Conservation (phyloP, 37 sponge, comb jelly and placozoan genomes). For the Lycopodina hypogea region DNA sequence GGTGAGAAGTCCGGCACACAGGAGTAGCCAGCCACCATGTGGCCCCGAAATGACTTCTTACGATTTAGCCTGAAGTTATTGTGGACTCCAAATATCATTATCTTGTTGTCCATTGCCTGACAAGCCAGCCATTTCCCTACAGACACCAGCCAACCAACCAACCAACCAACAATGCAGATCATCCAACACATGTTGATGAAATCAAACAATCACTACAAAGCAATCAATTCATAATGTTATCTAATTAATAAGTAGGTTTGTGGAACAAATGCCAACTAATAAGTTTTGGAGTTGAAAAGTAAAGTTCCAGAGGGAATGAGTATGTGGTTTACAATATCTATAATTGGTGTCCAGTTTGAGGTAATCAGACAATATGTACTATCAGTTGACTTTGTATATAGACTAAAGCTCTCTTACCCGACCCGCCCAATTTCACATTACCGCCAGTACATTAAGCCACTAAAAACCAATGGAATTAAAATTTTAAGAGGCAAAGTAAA, state of each 20-base stretch:
- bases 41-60: slow-evolving; percentile 94
- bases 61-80: slow-evolving; percentile 90
- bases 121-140: slow-evolving; percentile 96
- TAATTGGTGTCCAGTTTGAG: too few species aligned
- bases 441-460: too few species aligned
- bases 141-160: not conserved
- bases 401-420: too few species aligned
- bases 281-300: too few species aligned
- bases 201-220: not conserved
- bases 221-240: not conserved
- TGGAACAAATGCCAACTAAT: not conserved
- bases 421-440: too few species aligned
- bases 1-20: slow-evolving; percentile 97
- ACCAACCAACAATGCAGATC: not conserved
- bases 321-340: too few species aligned
- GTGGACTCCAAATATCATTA: slow-evolving; percentile 82
- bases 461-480: too few species aligned
- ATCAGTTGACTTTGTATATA: too few species aligned
- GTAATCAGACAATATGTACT: too few species aligned
- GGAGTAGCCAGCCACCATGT: slow-evolving; percentile 99
- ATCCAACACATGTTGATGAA: not conserved
- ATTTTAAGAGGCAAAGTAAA: too few species aligned
- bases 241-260: not conserved
- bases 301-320: too few species aligned
- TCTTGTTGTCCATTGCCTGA: slow-evolving; percentile 96